phyloP scores from a whole-genome alignment of 1,140 invertebrate genomes.

The Octopus sinensis region DNA sequence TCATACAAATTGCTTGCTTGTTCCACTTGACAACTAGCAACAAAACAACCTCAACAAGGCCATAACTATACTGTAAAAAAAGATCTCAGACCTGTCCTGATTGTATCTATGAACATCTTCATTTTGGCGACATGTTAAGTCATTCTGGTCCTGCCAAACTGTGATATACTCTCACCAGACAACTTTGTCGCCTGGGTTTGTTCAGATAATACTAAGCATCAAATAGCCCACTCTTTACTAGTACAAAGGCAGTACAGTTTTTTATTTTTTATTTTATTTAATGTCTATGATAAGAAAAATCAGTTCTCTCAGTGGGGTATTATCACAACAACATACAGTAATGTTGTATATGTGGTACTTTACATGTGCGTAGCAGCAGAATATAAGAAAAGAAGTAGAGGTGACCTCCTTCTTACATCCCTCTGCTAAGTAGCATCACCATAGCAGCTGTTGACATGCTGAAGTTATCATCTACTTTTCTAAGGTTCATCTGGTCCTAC shows the following conservation, averaged over 20 bases:
- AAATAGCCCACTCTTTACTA: conserved; percentile 4
- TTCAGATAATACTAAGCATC: conserved; percentile 9
- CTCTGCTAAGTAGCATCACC: background rate
- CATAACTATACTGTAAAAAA: background rate
- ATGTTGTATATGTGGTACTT: background rate
- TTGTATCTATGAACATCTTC: background rate
- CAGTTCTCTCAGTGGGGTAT: conserved; percentile 4
- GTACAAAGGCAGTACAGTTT: conserved; percentile 8
- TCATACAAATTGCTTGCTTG: background rate
- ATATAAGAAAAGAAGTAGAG: background rate
- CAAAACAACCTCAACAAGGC: background rate
- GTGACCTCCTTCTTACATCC: background rate
- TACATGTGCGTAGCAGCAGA: conserved; percentile 1
- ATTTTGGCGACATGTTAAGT: background rate
- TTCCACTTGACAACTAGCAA: background rate
- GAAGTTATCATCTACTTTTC: background rate
- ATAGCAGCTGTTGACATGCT: background rate
- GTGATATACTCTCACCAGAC: background rate
- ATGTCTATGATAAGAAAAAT: conserved; percentile 10
- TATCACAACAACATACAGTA: background rate
- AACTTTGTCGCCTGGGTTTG: background rate
- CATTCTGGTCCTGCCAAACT: background rate
- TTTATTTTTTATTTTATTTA: background rate
- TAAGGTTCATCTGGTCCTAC: background rate
- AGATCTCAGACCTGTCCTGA: background rate